Evolutionary conservation across 2,797 vertebrate genomes (phyloP), one percentile per base, ranked within the genome.

Genomic region (Neostethus bicornis): DNA sequence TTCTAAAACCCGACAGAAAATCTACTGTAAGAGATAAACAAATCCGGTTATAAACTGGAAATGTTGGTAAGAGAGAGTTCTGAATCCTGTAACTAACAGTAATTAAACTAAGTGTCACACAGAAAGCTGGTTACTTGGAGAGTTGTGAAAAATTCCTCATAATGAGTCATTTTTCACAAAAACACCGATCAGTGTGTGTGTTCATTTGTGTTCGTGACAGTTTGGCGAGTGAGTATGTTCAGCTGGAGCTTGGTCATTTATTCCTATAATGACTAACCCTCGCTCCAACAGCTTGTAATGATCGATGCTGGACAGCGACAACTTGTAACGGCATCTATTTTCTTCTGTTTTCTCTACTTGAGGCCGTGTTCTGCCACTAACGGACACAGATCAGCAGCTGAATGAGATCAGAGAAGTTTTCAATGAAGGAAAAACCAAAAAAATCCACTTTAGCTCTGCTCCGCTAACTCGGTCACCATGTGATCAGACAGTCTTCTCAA

Each of bases 401-500:
- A 91, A 70, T 55, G 86, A 91, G 55, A 86, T 91, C 47, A 89
- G 61, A 51, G 90, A 87, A 9, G 49, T 70, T 16, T 46, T 72
- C 28, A 79, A 83, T 51, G 85, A 88, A 42, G 82, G 61, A 1
- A 92, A 89, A 61, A 60, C 54, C 51, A 90, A 68, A 61, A 92
- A 80, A 77, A 51, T 49, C 5, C 43, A 56, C 2, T 13, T 70
- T 3, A 75, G 70, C 48, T 24, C 64, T 84, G 42, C 63, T 46
- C 86, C 91, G 28, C 88, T 80, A 62, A 79, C 47, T 38, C 75
- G 84, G 48, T 67, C 79, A 0, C n/a, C 80, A 3, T 56, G 66
- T 44, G 85, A 93, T 81, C 91, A 91, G 77, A 86, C 24, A 0
- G 48, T 88, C 16, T 92, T 94, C 72, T 59, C 17, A 17, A 32